Conservation (phyloP, 2,888 invertebrate genomes). For the Lasioglossum marginatum region DNA sequence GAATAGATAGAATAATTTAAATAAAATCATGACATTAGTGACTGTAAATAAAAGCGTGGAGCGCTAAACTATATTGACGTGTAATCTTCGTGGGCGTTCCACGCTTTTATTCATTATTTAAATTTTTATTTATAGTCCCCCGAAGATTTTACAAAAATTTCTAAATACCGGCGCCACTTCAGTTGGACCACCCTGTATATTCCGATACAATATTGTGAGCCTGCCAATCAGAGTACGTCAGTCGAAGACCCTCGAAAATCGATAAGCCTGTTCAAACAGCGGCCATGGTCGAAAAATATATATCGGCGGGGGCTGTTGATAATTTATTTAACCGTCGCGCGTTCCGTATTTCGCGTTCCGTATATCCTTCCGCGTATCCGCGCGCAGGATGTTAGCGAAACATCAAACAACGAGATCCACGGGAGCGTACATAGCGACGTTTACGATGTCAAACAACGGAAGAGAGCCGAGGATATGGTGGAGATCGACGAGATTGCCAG, state of each 20-base stretch:
- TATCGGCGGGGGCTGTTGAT: not conserved
- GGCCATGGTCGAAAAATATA: not conserved
- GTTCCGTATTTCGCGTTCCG: not conserved
- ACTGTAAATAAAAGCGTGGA: no score
- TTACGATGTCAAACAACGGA: conserved; percentile 25
- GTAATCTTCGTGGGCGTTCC: no score
- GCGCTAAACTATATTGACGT: no score
- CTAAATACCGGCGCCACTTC: not conserved
- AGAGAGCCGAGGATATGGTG: not conserved
- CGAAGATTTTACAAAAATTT: not conserved
- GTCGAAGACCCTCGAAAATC: not conserved
- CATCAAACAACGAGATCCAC: conserved; percentile 1
- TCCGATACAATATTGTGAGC: not conserved
- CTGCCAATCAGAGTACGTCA: not conserved
- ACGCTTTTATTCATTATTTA: no score
- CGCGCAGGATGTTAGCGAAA: conserved; percentile 16
- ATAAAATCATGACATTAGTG: no score
- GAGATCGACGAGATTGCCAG: conserved; percentile 24
- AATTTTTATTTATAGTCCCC: no score
- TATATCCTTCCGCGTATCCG: not conserved
- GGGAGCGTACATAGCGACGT: conserved; percentile 7
- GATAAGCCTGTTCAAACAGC: not conserved
- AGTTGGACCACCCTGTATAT: not conserved
- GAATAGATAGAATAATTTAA: no score
- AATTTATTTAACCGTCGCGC: not conserved